Evolutionary conservation across 2,113 vertebrate genomes (phyloP).

Genomic region (Odocoileus hemionus): DNA sequence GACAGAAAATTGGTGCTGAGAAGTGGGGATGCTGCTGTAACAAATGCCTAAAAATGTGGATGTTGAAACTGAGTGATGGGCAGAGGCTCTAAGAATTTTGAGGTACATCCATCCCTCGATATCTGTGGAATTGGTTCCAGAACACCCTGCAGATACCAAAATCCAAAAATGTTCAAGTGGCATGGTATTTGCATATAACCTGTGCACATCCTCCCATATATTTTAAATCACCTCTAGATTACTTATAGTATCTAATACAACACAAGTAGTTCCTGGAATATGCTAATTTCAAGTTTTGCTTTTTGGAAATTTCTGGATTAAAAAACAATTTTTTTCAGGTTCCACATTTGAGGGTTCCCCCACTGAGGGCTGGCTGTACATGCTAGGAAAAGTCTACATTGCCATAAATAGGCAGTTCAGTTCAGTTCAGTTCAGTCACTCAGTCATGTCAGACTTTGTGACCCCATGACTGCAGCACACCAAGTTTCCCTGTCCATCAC

Average conservation of each 20-base stretch:
- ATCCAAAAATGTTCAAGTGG: neutral
- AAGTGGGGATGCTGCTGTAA: neutral
- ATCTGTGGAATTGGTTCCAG: neutral
- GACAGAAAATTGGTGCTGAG: neutral
- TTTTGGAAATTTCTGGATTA: neutral
- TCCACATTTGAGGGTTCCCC: neutral
- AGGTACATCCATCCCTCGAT: neutral
- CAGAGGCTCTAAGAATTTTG: neutral
- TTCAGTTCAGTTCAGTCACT: neutral
- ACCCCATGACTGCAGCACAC: neutral
- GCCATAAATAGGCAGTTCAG: neutral
- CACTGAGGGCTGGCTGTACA: neutral
- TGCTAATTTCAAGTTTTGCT: neutral
- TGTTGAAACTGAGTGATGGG: neutral
- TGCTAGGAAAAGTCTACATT: neutral
- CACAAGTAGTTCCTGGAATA: neutral
- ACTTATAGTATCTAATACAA: neutral
- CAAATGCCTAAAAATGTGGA: neutral
- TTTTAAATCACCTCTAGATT: neutral
- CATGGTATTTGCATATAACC: neutral
- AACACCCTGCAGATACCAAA: neutral
- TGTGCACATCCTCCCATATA: neutral
- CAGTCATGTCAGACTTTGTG: neutral
- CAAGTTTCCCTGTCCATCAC: neutral
- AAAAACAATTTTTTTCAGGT: neutral